Evolutionary conservation across 2,888 invertebrate genomes (phyloP), one percentile per base, ranked within the genome.

Genomic region (Lasioglossum figueresi): DNA sequence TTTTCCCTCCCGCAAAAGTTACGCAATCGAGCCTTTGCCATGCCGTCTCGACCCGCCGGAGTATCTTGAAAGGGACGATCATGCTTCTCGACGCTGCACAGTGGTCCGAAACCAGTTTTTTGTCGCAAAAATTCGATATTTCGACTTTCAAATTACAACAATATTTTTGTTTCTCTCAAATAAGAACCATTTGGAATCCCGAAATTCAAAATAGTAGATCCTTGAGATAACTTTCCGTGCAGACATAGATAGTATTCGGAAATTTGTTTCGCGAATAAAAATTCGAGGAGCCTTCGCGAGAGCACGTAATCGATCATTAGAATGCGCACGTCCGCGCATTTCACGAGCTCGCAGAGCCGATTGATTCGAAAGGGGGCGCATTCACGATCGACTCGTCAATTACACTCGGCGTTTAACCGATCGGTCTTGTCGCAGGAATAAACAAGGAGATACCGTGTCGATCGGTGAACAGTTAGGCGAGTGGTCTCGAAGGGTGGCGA

Each of bases 391-490:
- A 23, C 23, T 23, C n/a, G n/a, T 48, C 76, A 48, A 76, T 68
- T 37, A 37, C 27, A 31, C 48, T 43, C 37, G 48, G 16, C 48
- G 76, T 19, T 52, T 37, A 48, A 52, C 37, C 37, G 48, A 37
- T 48, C 68, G 43, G 27, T 27, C 59, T 59, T n/a, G 43, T 68
- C 68, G 16, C 68, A 48, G 68, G 68, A 66, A 37, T 68, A 77
- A 66, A 19, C 79, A 40, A 71, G 72, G 34, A 74, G 31, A 75
- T 63, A 52, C 75, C 74, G 19, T 14, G 78, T 52, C 74, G 78
- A 71, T 78, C 84, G 59, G 70, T 40, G 72, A 68, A 85, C 85
- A 81, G 81, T 85, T 85, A 85, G 74, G 72, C 59, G 72, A 66
- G 72, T 73, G 37, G 40, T 45, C 27, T 23, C 31, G 71, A 52